Conservation (phyloP, 2,888 invertebrate genomes). For the Peribatodes rhomboidaria region DNA sequence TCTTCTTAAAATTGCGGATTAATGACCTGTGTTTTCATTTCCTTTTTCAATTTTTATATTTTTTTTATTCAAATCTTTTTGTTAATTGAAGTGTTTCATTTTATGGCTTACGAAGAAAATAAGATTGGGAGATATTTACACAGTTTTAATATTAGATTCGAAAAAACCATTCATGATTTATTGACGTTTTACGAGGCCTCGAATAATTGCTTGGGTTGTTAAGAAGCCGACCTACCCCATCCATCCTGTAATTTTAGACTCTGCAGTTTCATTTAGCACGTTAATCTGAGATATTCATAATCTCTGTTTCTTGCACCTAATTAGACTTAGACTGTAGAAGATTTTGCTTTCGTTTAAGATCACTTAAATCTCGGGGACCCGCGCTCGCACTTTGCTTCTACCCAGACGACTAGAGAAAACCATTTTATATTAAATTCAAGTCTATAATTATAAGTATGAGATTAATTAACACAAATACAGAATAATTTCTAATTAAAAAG, state of each 20-base stretch:
- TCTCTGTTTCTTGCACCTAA: neutral
- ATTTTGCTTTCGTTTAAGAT: no score
- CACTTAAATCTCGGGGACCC: no score
- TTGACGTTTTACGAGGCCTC: constrained; percentile 18
- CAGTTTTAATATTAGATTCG: constrained; percentile 31
- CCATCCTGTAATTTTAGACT: neutral
- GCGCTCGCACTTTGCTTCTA: no score
- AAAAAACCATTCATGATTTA: constrained; percentile 13
- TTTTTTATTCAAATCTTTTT: constrained; percentile 7
- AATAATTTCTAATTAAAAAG: neutral
- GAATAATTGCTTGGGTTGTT: constrained; percentile 10
- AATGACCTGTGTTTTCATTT: neutral
- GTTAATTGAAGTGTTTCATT: constrained; percentile 32
- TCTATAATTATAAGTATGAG: neutral
- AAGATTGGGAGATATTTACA: constrained; percentile 25
- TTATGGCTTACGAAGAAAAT: constrained; percentile 25
- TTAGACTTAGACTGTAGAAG: no score
- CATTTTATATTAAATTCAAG: no score
- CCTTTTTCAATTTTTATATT: neutral
- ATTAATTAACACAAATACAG: neutral
- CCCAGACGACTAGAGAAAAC: no score
- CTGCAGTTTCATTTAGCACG: neutral
- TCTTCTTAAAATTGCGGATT: no score
- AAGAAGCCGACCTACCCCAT: neutral
- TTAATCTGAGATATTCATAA: no score